Evolutionary conservation across 2,888 invertebrate species (phyloP), one percentile per base, ranked within the genome.

Genomic region (Tachina lurida): DNA sequence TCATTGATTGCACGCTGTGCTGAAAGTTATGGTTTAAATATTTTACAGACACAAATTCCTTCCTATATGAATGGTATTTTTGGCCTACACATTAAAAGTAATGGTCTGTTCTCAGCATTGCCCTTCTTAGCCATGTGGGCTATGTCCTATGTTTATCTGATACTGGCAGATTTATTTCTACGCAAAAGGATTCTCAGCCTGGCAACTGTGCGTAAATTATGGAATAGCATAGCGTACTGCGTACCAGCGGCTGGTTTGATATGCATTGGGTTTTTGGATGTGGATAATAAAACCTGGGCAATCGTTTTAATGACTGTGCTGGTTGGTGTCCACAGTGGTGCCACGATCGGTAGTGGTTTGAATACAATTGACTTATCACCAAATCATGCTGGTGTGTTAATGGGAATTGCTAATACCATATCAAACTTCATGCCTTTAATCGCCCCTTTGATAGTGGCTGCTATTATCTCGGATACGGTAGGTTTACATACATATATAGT

Each of bases 1-100:
- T 68, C 92, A 19, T 90, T 94, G 3, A 91, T 95, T 1, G 94
- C 94, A 0, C 95, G 95, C 89, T 94, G 94, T 80, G 94, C 95
- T 0, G 94, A 95, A 88, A 95, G 95, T 88, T 96, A 95, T 95
- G 96, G 95, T 1, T 95, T 94, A 90, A 95, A 95, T 93, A 95
- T 95, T 0, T 92, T 96, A 49, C 93, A 96, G 88, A 95, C 95
- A 0, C 94, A 96, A 90, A 84, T 89, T 84, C 96, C 96, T 0
- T 94, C 94, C 0, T 96, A 95, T 89, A 94, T 96, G 93, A 94
- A 94, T 78, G 93, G 94, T 68, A 94, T 95, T 0, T 92, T 95
- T 0, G 92, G 93, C n/a, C 94, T 95, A 86, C 92, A 95, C 58
- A 94, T 96, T 41, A 93, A 94, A 90, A 90, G 93, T 91, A 94